Conservation (phyloP, 2,113 vertebrate genomes). For the Callipepla californica region DNA sequence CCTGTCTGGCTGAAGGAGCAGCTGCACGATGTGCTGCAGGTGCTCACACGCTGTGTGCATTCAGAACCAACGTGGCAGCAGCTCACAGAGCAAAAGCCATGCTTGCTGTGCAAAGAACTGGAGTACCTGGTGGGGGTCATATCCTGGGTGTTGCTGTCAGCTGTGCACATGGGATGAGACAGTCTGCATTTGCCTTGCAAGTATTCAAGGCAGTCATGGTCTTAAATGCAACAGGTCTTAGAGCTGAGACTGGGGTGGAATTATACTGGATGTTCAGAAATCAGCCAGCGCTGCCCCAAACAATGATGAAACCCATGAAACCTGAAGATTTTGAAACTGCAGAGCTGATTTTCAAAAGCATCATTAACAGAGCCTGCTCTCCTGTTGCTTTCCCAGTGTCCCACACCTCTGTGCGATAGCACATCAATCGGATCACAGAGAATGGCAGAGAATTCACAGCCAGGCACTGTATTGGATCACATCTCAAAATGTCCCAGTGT, state of each 20-base stretch:
- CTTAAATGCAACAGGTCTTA: background rate
- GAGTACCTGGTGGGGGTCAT: background rate
- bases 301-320: background rate
- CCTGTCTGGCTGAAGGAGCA: background rate
- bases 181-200: background rate
- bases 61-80: fast-evolving
- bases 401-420: background rate
- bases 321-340: background rate
- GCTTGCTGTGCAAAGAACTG: background rate
- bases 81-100: background rate
- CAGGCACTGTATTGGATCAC: background rate
- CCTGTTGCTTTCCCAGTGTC: background rate
- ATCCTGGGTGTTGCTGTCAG: fast-evolving
- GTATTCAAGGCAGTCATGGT: fast-evolving
- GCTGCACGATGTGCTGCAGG: background rate
- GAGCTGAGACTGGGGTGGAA: background rate
- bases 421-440: background rate
- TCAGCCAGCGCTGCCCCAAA: background rate
- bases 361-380: background rate
- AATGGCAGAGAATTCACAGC: background rate
- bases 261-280: background rate
- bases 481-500: background rate
- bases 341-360: background rate
- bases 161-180: background rate
- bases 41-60: background rate